Base-by-base conservation (phyloP, 2,888 invertebrate genomes). In the Sialis lutaria region DNA sequence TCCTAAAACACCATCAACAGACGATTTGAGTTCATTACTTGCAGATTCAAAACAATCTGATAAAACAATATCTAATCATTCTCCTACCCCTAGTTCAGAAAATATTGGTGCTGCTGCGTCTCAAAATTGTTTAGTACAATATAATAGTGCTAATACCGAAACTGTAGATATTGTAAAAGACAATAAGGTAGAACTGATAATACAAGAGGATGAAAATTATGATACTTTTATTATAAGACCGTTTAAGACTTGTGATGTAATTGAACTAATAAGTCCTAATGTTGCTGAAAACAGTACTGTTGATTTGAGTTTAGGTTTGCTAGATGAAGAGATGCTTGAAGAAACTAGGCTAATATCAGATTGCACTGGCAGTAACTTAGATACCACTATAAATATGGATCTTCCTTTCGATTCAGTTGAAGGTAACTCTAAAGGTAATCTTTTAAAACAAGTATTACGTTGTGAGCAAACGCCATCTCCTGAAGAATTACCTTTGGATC, bases 391-490 rank as follows among this genome's bases (percentile, higher is more conserved):
- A 44, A 73, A 74, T 59, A 64, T 75, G 58, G 72, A 73, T 54
- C 64, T 75, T 54, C 68, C 69, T 33, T 57, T 74, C 51, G 67
- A 70, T 57, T 67, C 69, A 49, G 61, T 42, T 55, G 63, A 41
- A 44, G 50, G 40, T 45, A 50, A 34, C 57, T 63, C 42, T 54
- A 63, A 42, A 67, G 63, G 51, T 10, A 22, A 45, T 31, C 37
- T 45, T 33, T 42, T 53, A 6, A 46, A 51, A 44, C 42, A 52
- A 1, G 50, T 61, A 13, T 57, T 57, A 53, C 61, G 80, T 50
- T 73, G 82, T 58, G 86, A 86, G 60, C 78, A 85, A 57, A 87
- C 87, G 1, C 87, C 88, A 1, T 88, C 87, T 1, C 82, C 87
- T 0, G 88, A 88, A 66, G 88, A 88, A 58, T 65, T 88, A 45